Conservation (phyloP, 1,140 invertebrate species). For the Bombus polaris region DNA sequence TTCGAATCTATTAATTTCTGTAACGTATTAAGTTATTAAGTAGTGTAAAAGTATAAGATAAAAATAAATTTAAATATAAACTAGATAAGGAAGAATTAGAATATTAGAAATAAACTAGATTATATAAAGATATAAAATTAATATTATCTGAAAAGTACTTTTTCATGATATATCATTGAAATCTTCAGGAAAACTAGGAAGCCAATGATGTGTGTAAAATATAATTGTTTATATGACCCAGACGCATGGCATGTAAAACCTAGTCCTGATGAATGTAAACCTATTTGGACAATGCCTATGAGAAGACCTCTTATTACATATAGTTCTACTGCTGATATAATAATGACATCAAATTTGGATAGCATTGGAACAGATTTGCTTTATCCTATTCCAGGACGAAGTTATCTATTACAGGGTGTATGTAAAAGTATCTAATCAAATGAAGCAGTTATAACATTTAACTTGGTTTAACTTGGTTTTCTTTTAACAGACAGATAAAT, state of each 20-base stretch:
- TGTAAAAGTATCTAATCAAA: constrained; percentile 10
- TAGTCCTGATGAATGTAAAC: constrained; percentile 75
- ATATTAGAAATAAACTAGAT: background rate
- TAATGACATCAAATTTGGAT: constrained; percentile 63
- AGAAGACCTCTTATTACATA: constrained; percentile 76
- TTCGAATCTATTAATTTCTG: background rate
- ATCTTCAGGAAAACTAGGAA: constrained; percentile 57
- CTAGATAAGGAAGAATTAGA: background rate
- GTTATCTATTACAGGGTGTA: constrained; percentile 65
- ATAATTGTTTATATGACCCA: constrained; percentile 69
- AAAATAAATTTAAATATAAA: background rate
- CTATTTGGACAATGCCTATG: constrained; percentile 71
- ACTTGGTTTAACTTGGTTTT: background rate
- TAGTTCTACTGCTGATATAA: constrained; percentile 61
- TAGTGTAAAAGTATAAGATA: too few relatives aligned
- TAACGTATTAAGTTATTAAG: background rate
- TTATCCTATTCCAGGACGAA: constrained; percentile 67
- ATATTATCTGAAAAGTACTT: background rate
- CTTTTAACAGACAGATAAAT: background rate
- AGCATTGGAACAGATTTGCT: constrained; percentile 59
- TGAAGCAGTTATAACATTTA: background rate
- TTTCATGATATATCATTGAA: constrained; percentile 9
- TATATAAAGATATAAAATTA: background rate
- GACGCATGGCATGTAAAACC: constrained; percentile 69
- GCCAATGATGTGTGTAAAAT: constrained; percentile 63